A percentile compares a stretch with the other conserved stretches of the same genome.
Evolutionary conservation across 1,140 invertebrate species (phyloP).

Genomic region (Saccostrea echinata): DNA sequence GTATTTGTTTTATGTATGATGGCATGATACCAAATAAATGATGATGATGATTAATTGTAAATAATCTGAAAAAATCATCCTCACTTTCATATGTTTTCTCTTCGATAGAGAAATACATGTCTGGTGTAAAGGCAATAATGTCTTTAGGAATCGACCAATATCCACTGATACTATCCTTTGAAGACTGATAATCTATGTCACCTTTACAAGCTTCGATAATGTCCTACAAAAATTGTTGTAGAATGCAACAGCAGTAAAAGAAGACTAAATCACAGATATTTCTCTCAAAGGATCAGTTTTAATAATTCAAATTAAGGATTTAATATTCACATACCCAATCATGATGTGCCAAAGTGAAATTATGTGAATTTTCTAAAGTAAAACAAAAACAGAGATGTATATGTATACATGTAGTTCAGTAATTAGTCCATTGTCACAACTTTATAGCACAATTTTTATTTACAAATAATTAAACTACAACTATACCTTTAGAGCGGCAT

Average conservation of each 20-base stretch:
- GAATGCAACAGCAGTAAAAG: too few species aligned
- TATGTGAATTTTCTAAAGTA: too few species aligned
- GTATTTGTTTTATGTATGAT: too few species aligned
- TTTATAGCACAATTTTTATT: not conserved
- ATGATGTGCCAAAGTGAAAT: too few species aligned
- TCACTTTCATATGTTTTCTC: conserved; percentile 36
- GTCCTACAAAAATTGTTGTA: conserved; percentile 28
- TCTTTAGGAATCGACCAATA: conserved; percentile 36
- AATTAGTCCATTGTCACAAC: too few species aligned
- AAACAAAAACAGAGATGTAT: too few species aligned
- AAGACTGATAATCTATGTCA: conserved; percentile 42
- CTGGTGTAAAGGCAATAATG: not conserved
- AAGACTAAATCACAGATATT: too few species aligned
- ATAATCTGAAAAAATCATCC: not conserved
- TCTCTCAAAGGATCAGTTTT: too few species aligned
- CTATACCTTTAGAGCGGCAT: conserved; percentile 37
- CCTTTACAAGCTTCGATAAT: conserved; percentile 11
- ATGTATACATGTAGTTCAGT: too few species aligned
- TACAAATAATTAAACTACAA: not conserved
- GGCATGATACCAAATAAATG: too few species aligned
- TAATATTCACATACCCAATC: not conserved
- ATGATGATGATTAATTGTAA: too few species aligned
- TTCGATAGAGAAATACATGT: conserved; percentile 35
- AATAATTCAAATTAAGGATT: too few species aligned
- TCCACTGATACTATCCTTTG: not conserved